Evolutionary conservation across 1,140 invertebrate species (phyloP), one percentile per base, ranked within the genome.

Genomic region (Mamestra configurata): DNA sequence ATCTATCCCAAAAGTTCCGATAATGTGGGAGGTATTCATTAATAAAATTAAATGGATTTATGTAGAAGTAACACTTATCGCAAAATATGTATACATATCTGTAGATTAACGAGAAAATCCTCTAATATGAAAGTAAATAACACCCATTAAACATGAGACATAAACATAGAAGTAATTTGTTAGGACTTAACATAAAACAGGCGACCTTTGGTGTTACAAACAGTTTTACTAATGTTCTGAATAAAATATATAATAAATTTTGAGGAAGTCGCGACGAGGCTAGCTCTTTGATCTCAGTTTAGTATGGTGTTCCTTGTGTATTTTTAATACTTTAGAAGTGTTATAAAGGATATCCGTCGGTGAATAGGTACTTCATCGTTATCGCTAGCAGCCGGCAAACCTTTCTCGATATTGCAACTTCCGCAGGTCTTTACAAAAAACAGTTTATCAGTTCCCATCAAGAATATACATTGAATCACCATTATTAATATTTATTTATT

Each of bases 131-230:
- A 46, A 76, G 57, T 66, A 64, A 49, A 77, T 64, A 46, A 1
- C 53, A 61, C 22, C 43, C 0, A 22, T 77, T 51, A 77, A 77
- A 61, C 53, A 18, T 35, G 15, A 40, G 11, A 77, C 40, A 20
- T 77, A 20, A 64, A 77, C 57, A 64, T 8, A 35, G 18, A 35
- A 49, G 72, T 79, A 64, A 76, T 82, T 64, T 77, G 57, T 77
- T 46, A 57, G 20, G 18, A 53, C 11, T 40, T 73, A 20, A 78
- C 80, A 68, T 57, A 37, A 75, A 81, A 73, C 80, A 81, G 75
- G 46, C 71, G 46, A 73, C 46, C 49, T 55, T 43, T 27, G 37
- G 27, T 13, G n/a, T 57, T 73, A 75, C 37, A 78, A 64, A 61
- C 37, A 57, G 53, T 37, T 61, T 53, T 35, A 68, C 66, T 81